Percentiles rank a stretch among this genome's conserved stretches.
These are phyloP conservation scores for Rachycentron canadum DNA, from an alignment of 2,797 vertebrate genomes.

Conservation along the genomic window DNA sequence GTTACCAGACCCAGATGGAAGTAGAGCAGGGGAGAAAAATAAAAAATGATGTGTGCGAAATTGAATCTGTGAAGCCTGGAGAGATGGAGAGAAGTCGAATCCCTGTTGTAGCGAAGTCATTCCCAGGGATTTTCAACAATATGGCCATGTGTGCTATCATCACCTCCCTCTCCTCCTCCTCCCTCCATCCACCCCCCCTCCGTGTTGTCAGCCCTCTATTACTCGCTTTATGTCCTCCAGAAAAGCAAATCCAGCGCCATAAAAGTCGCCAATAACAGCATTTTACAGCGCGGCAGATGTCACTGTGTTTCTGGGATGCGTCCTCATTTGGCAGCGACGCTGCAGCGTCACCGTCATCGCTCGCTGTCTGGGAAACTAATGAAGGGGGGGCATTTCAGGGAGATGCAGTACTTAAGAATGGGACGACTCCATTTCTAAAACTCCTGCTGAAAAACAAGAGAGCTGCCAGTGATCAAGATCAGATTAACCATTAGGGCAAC, in stretches of 20 bases:
- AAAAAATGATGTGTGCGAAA: slow-evolving; percentile 40
- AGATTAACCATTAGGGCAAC: too few relatives aligned
- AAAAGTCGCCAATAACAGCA: slow-evolving; percentile 63
- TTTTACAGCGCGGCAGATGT: slow-evolving; percentile 75
- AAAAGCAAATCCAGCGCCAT: slow-evolving; percentile 61
- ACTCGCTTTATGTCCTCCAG: slow-evolving; percentile 50
- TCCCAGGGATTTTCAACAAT: slow-evolving; percentile 35
- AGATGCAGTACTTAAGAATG: slow-evolving; percentile 1
- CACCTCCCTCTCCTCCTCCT: slow-evolving; percentile 4
- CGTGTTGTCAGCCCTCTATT: slow-evolving; percentile 31
- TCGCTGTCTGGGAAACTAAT: slow-evolving; percentile 44
- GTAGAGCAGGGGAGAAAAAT: slow-evolving; percentile 11
- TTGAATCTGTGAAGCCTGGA: slow-evolving; percentile 33
- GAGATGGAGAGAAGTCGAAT: slow-evolving; percentile 49
- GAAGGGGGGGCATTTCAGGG: slow-evolving; percentile 50
- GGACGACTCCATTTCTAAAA: slow-evolving; percentile 40
- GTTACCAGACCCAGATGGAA: slow-evolving; percentile 11
- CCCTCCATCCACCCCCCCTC: slow-evolving; percentile 4
- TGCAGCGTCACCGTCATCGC: slow-evolving; percentile 56
- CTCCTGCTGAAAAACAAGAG: slow-evolving; percentile 27
- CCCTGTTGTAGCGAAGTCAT: slow-evolving; percentile 39
- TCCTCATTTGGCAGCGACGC: slow-evolving; percentile 59
- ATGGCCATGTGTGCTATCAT: slow-evolving; percentile 27
- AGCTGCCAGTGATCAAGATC: too few relatives aligned
- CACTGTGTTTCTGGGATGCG: slow-evolving; percentile 51